Evolutionary conservation across 1,140 invertebrate species (phyloP), one percentile per base, ranked within the genome.

Genomic region (Ladona fulva): DNA sequence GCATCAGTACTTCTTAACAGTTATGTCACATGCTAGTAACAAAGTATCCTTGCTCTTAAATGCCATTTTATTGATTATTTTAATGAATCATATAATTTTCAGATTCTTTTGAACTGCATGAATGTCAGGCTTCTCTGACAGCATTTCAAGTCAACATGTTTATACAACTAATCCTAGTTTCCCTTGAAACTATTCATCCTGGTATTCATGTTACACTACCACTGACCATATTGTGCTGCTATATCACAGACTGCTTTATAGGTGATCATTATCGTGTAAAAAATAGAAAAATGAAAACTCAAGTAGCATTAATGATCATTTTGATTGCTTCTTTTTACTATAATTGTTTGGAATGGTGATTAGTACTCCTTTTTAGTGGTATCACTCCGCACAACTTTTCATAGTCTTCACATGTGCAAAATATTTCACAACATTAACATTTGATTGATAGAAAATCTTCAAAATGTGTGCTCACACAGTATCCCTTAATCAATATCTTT

Each of bases 171-270:
- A 37, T 37, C 8, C 29, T 37, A 37, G 8, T 1, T 37, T 37
- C 29, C 29, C 29, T 8, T 37, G 1, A 37, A 5, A 5, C 29
- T 37, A 37, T 37, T 37, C 29, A 37, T 37, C 29, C 29, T 37
- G 29, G 8, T 37, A 37, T 37, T 37, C 29, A 37, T 5, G 29
- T 37, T 37, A 37, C 52, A 66, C 52, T 66, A 66, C 52, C 52
- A 66, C 52, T 66, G 14, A 66, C 52, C 52, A 66, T 19, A 3
- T 66, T 66, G 52, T 66, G 52, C 52, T 66, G 52, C 52, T 66
- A 66, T 66, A 66, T 66, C 52, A 66, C 52, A 66, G 52, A 66
- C 52, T 66, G 52, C 52, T 66, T 66, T 66, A 19, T 19, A 66
- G 52, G 52, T 66, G 52, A 66, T 12, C 52, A 66, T 66, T 12